Evolutionary conservation across 2,888 invertebrate genomes (phyloP).

Genomic region (Epistrophella euchroma): DNA sequence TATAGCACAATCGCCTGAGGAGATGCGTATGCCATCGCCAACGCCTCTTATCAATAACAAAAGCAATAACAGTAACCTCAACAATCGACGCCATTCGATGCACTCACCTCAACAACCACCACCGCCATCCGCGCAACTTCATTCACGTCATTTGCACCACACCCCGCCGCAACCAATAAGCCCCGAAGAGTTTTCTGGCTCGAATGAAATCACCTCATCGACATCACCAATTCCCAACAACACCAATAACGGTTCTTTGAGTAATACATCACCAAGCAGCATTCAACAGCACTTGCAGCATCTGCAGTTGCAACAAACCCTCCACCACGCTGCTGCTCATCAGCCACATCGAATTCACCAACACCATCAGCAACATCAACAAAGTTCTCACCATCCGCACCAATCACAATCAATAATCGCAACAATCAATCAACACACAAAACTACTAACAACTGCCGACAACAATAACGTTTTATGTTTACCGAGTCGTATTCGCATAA

Average conservation of each 20-base stretch:
- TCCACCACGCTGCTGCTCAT: slow-evolving; percentile 53
- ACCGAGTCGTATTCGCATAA: slow-evolving; percentile 83
- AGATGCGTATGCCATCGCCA: slow-evolving; percentile 70
- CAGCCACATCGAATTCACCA: slow-evolving; percentile 70
- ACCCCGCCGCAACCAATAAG: slow-evolving; percentile 78
- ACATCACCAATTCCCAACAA: slow-evolving; percentile 85
- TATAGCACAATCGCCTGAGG: slow-evolving; percentile 77
- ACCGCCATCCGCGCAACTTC: slow-evolving; percentile 66
- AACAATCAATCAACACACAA: slow-evolving; percentile 82
- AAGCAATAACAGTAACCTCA: slow-evolving; percentile 72
- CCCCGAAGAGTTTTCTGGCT: slow-evolving; percentile 85
- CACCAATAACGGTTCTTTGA: slow-evolving; percentile 53
- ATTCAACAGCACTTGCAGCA: slow-evolving; percentile 75
- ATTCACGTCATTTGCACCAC: slow-evolving; percentile 69
- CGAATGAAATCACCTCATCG: slow-evolving; percentile 88
- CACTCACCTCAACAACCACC: slow-evolving; percentile 76
- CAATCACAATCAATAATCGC: slow-evolving; percentile 80
- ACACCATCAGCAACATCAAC: slow-evolving; percentile 43
- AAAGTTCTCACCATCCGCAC: slow-evolving; percentile 50
- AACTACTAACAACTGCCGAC: slow-evolving; percentile 80
- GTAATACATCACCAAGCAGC: slow-evolving; percentile 69
- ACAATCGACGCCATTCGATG: slow-evolving; percentile 77
- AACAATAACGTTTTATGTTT: slow-evolving; percentile 78
- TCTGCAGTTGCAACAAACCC: slow-evolving; percentile 72
- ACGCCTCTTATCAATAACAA: slow-evolving; percentile 65